These are phyloP conservation scores for Augochlora pura DNA, from an alignment of 1,140 invertebrate species.

Conservation along the genomic window DNA sequence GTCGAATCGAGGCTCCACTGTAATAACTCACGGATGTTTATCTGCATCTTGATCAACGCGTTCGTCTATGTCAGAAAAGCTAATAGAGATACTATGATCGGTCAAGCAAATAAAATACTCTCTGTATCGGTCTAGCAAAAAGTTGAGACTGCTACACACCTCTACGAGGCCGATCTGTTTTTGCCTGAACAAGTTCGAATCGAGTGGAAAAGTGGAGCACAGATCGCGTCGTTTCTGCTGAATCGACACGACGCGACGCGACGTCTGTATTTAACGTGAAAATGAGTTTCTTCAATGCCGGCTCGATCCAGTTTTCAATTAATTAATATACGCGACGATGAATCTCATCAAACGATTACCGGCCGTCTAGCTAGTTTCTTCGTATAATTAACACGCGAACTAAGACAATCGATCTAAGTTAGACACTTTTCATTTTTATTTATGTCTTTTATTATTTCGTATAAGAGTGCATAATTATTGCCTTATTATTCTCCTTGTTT, in stretches of 20 bases:
- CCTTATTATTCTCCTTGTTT: neutral
- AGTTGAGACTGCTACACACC: neutral
- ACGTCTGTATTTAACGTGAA: neutral
- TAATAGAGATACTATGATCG: neutral
- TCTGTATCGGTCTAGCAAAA: neutral
- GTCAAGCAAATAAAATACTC: neutral
- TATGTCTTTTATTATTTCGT: neutral
- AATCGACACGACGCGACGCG: neutral
- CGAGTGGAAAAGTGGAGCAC: neutral
- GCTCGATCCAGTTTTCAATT: neutral
- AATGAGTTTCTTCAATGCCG: constrained; percentile 5
- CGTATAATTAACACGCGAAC: neutral
- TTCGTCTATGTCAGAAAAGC: neutral
- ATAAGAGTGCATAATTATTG: neutral
- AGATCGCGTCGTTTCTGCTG: neutral
- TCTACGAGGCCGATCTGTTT: constrained; percentile 1
- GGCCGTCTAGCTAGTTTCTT: neutral
- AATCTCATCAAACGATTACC: neutral
- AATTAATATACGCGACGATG: neutral
- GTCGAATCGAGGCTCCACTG: no score
- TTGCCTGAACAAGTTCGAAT: neutral
- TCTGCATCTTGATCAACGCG: no score
- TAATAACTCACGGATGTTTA: no score
- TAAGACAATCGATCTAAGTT: neutral
- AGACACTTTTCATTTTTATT: neutral